Evolutionary conservation across 2,888 invertebrate species (phyloP).

Genomic region (Tipula unca): DNA sequence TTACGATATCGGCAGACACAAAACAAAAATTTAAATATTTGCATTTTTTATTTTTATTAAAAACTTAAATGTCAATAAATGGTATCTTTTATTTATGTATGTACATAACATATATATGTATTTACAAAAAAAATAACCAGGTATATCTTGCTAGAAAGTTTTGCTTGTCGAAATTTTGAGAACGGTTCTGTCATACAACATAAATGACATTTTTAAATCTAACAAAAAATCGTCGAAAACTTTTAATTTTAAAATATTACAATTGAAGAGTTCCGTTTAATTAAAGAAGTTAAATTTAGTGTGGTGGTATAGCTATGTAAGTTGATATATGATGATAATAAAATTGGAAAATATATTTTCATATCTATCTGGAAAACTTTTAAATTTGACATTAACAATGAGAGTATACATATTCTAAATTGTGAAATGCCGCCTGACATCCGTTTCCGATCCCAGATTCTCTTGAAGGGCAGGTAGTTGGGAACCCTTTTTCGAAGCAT

Average conservation of each 20-base stretch:
- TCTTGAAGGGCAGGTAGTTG: too few relatives aligned
- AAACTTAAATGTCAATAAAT: neutral
- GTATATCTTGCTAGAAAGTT: neutral
- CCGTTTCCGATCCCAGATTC: too few relatives aligned
- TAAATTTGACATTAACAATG: too few relatives aligned
- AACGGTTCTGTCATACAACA: neutral
- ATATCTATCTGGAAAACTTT: neutral
- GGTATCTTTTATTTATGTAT: neutral
- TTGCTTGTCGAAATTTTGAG: neutral
- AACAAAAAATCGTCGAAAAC: neutral
- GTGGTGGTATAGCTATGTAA: neutral
- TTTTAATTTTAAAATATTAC: neutral
- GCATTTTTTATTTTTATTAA: neutral
- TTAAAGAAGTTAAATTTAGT: neutral
- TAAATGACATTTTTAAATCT: neutral
- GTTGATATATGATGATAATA: neutral
- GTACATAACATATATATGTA: neutral
- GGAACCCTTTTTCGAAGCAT: too few relatives aligned
- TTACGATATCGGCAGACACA: neutral
- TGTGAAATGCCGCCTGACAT: too few relatives aligned
- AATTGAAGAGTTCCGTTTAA: neutral
- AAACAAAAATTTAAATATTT: neutral
- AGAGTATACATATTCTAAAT: too few relatives aligned
- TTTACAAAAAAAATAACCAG: neutral
- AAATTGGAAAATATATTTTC: neutral